Percentiles rank a stretch among this genome's conserved stretches.
phyloP scores from a whole-genome alignment of 2,113 vertebrate genomes.

The Burhinus bistriatus region DNA sequence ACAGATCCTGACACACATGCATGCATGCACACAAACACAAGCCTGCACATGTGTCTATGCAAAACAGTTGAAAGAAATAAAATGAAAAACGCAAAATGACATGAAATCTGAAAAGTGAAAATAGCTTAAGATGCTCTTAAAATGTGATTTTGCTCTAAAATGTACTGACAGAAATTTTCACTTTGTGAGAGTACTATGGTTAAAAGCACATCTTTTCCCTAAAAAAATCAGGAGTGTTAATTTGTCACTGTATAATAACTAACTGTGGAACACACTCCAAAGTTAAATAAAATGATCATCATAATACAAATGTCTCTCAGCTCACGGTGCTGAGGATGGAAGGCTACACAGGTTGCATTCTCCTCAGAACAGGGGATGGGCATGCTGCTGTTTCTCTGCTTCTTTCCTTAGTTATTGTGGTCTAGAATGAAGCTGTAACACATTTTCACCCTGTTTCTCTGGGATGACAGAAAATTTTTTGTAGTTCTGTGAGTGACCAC shows the following conservation, averaged over 20 bases:
- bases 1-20: not conserved
- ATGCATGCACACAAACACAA: not conserved
- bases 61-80: not conserved
- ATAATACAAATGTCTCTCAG: not conserved
- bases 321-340: not conserved
- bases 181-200: not conserved
- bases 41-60: not conserved
- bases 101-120: not conserved
- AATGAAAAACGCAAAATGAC: not conserved
- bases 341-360: not conserved
- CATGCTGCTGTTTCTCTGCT: not conserved
- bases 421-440: not conserved
- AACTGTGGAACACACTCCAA: not conserved
- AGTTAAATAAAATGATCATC: not conserved
- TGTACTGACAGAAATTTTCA: not conserved
- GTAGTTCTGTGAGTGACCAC: not conserved
- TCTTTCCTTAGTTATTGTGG: not conserved
- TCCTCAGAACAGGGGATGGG: not conserved
- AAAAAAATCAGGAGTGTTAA: not conserved
- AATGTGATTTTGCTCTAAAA: not conserved
- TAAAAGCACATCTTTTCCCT: not conserved
- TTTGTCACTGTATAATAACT: not conserved
- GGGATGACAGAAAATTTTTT: not conserved
- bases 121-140: not conserved
- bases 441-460: not conserved